A percentile compares a stretch with the other conserved stretches of the same genome.
phyloP scores from a whole-genome alignment of 2,797 vertebrate genomes.

The Parauchenoglanis ngamensis region DNA sequence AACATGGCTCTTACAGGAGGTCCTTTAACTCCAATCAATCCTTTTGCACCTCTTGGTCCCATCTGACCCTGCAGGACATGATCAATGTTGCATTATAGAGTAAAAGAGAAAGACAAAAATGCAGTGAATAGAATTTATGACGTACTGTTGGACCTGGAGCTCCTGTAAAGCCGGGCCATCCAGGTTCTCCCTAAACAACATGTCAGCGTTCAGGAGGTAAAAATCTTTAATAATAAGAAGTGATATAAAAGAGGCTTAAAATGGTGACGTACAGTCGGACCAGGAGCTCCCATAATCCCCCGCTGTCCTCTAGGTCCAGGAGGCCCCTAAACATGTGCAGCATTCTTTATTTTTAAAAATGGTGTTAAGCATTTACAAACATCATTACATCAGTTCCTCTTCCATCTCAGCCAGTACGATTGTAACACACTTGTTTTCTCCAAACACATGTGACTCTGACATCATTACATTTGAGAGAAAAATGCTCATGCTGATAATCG shows the following conservation, averaged over 20 bases:
- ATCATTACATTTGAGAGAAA: neutral
- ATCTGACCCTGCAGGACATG: conserved; percentile 66
- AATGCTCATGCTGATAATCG: no score
- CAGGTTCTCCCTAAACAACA: conserved; percentile 70
- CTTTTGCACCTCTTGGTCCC: conserved; percentile 69
- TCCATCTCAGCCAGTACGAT: neutral
- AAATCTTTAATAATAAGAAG: neutral
- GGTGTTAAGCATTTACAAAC: neutral
- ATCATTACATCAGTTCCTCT: neutral
- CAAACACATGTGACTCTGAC: neutral
- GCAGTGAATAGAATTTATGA: conserved; percentile 18
- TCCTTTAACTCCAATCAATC: conserved; percentile 73
- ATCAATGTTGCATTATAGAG: neutral
- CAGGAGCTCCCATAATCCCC: conserved; percentile 70
- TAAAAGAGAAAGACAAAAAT: neutral
- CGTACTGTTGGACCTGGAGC: conserved; percentile 70
- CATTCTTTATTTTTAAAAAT: neutral
- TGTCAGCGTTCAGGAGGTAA: conserved; percentile 1
- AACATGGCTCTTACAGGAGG: conserved; percentile 69
- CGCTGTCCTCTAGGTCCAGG: conserved; percentile 71
- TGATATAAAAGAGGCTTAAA: neutral
- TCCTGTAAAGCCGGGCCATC: conserved; percentile 70
- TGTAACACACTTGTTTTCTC: neutral
- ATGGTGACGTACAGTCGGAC: conserved; percentile 65
- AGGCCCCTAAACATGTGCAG: conserved; percentile 63